Base-by-base conservation (phyloP, 2,888 invertebrate genomes). In the Trichopoda pennipes region DNA sequence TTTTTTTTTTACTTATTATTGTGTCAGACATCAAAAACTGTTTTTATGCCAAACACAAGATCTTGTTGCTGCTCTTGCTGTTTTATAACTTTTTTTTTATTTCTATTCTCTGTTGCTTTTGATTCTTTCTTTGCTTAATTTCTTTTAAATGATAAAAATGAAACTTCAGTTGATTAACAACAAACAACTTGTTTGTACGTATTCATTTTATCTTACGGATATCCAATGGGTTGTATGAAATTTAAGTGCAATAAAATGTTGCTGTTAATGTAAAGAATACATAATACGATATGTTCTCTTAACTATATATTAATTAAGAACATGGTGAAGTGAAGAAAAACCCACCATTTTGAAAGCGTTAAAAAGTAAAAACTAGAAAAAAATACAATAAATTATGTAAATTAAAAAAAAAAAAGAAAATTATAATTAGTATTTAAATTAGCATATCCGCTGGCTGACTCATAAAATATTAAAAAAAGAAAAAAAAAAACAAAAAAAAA, bases 91-190 rank as follows among this genome's bases (percentile, higher is more conserved):
- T 64, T 66, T 47, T 64, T 58, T 69, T 53, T 69, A 55, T 61
- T 58, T 69, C 61, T 69, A 63, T 61, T 77, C 55, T 77, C 76
- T 47, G 69, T 69, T 69, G 61, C 35, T 55, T 61, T 61, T 77
- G 63, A 63, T 69, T 77, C 55, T 63, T 77, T 61, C 51, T 77
- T 77, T 69, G 61, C 69, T 76, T 55, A 77, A 77, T 77, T 77
- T 77, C 76, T 77, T 69, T 69, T 70, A 23, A 63, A 77, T 69
- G 69, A 77, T 77, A 77, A 77, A 77, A 69, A 77, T 69, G 49
- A 75, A 75, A 77, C 76, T 77, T 77, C 61, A 77, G 76, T 77
- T 77, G 53, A 77, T 61, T 55, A 61, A 77, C 76, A 77, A 69
- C 69, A 55, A 69, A 77, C 76, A 55, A 77, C 69, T 77, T 51